Evolutionary conservation across 2,113 vertebrate species (phyloP), one percentile per base, ranked within the genome.

Genomic region (human): DNA sequence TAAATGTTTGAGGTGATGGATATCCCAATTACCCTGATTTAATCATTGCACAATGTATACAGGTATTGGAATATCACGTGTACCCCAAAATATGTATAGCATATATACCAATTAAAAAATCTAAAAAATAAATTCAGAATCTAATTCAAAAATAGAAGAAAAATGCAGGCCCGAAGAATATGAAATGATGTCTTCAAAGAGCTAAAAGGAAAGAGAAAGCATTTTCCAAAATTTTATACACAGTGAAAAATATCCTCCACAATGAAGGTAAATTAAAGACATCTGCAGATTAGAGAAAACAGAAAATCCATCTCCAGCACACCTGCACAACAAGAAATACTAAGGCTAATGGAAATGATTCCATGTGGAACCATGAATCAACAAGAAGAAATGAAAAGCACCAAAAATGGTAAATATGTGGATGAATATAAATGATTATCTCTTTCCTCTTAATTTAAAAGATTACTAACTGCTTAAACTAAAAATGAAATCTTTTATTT

Each of bases 401-500:
- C 23, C 61, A 32, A 72, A 93, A 45, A 8, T 18, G 27, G 18
- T 50, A 73, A 90, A 59, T 59, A 59, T 4, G 2, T 32, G 25
- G 17, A 50, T 32, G 8, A 23, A 38, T 90, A 85, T 12, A 66
- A 66, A 43, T 82, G 14, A 4, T 40, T 82, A 2, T 81, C 32
- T 27, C 59, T 80, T 32, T 72, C 45, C 50, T 66, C n/a, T 55
- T 87, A 84, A 52, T 86, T 38, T 64, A 80, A 66, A 86, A 89
- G 22, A 35, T 75, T 57, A 35, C 6, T 87, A 48, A 73, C 9
- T 50, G 6, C 73, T 93, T 89, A 87, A 95, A 82, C 75, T 59
- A 66, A 85, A 96, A 97, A 57, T 68, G 79, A 91, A 81, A 55
- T 22, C 23, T 23, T 25, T 57, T 66, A 82, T 87, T 85, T 89